phyloP scores from a whole-genome alignment of 1,140 invertebrate genomes.

The Oryzaephilus surinamensis region DNA sequence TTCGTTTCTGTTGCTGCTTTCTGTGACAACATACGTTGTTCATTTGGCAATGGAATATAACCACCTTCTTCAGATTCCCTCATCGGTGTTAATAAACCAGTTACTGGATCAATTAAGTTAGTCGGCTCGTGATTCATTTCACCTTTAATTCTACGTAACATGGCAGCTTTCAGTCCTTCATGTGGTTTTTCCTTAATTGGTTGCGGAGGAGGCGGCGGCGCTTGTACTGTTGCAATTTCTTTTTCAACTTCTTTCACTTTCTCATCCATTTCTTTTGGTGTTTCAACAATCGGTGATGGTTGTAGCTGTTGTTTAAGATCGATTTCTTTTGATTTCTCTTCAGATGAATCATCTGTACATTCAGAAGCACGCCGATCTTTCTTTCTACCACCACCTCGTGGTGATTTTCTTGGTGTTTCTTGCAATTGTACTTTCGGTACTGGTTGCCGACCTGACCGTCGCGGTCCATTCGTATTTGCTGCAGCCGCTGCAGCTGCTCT shows the following conservation, averaged over 20 bases:
- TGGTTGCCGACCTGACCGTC: conserved; percentile 22
- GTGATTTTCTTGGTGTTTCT: conserved; percentile 44
- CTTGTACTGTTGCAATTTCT: too few species aligned
- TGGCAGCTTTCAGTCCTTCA: conserved; percentile 28
- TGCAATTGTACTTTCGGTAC: conserved; percentile 23
- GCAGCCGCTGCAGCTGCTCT: conserved; percentile 28
- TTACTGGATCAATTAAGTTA: conserved; percentile 63
- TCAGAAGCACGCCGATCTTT: conserved; percentile 50
- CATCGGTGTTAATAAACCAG: conserved; percentile 60
- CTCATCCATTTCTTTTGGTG: conserved; percentile 14
- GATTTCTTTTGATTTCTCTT: conserved; percentile 38
- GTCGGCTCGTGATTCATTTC: conserved; percentile 42
- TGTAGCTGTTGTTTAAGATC: conserved; percentile 27
- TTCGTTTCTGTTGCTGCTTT: conserved; percentile 15
- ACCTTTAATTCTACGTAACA: conserved; percentile 32
- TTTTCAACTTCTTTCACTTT: conserved; percentile 17
- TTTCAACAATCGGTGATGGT: conserved; percentile 10
- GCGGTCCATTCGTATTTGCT: conserved; percentile 24
- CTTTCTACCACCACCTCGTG: conserved; percentile 45
- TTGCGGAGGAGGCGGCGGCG: neutral
- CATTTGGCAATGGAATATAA: conserved; percentile 49
- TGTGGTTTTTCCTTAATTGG: conserved; percentile 23
- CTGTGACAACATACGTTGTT: too few species aligned
- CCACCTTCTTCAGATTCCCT: conserved; percentile 61
- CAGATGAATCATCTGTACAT: conserved; percentile 47